phyloP scores from a whole-genome alignment of 1,140 invertebrate genomes.

The Akabosia matsudoensis region DNA sequence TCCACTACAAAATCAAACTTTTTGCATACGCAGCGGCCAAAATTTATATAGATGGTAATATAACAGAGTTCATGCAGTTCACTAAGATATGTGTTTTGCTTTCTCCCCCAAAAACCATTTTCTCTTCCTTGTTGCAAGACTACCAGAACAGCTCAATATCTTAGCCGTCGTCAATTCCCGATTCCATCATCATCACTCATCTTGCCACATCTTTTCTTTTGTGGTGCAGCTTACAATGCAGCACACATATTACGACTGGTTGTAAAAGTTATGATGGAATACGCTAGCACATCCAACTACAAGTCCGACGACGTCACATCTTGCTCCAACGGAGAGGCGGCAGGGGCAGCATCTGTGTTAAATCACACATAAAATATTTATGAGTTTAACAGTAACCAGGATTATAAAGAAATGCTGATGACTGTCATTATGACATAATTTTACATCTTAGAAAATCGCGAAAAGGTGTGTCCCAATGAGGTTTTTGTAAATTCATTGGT shows the following conservation, averaged over 20 bases:
- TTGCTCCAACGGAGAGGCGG: not conserved
- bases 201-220: conserved; percentile 4
- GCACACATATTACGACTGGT: not conserved
- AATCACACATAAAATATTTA: conserved; percentile 24
- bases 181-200: conserved; percentile 2
- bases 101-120: not conserved
- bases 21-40: no score
- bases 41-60: no score
- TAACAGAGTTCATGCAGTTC: no score
- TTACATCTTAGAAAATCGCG: no score
- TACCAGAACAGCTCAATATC: no score
- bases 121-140: not conserved
- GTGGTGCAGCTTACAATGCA: not conserved
- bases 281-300: no score
- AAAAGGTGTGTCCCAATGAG: no score
- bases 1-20: no score
- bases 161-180: not conserved
- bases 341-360: conserved; percentile 1
- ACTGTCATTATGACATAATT: no score
- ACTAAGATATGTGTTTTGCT: no score
- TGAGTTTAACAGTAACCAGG: not conserved
- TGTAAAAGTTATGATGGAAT: no score
- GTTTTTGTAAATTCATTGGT: no score
- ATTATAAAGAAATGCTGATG: conserved; percentile 9
- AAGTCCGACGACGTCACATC: not conserved